phyloP scores from a whole-genome alignment of 1,140 invertebrate genomes.

The Caenorhabditis briggsae region DNA sequence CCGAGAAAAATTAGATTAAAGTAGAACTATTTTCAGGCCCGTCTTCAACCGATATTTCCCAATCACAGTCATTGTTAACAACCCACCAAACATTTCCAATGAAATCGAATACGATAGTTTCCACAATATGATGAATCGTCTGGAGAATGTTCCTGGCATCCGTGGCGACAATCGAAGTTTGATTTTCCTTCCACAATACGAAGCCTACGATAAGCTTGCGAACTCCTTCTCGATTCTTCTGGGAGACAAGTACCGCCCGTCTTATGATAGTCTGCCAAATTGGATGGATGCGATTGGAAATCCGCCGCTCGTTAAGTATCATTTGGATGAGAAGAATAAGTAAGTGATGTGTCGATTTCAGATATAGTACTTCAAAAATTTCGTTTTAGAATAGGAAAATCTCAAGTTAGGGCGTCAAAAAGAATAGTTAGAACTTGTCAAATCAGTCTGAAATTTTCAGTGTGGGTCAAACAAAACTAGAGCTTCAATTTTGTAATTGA shows the following conservation, averaged over 20 bases:
- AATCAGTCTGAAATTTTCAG: too few relatives aligned
- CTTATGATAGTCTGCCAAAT: conserved; percentile 69
- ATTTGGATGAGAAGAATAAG: conserved; percentile 34
- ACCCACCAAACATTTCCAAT: conserved; percentile 73
- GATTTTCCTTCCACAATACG: conserved; percentile 72
- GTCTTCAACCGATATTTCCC: conserved; percentile 77
- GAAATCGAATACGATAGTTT: conserved; percentile 67
- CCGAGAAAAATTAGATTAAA: background rate
- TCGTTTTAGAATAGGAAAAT: too few relatives aligned
- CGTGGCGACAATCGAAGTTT: conserved; percentile 74
- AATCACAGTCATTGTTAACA: conserved; percentile 74
- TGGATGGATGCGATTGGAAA: conserved; percentile 72
- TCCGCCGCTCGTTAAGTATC: conserved; percentile 69
- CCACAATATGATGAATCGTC: conserved; percentile 72
- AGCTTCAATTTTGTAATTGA: too few relatives aligned
- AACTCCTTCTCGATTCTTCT: conserved; percentile 56
- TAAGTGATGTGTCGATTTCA: conserved; percentile 10
- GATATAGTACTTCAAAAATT: too few relatives aligned
- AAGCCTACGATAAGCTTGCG: conserved; percentile 68
- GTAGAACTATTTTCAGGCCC: conserved; percentile 62
- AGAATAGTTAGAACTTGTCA: too few relatives aligned
- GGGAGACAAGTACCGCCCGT: conserved; percentile 63
- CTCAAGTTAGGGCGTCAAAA: too few relatives aligned
- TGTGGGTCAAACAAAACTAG: too few relatives aligned
- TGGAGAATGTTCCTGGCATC: conserved; percentile 72